A percentile compares a stretch with the other conserved stretches of the same genome.
These are phyloP conservation scores for Loxodonta africana DNA, from an alignment of 2,113 vertebrate genomes.

Conservation along the genomic window DNA sequence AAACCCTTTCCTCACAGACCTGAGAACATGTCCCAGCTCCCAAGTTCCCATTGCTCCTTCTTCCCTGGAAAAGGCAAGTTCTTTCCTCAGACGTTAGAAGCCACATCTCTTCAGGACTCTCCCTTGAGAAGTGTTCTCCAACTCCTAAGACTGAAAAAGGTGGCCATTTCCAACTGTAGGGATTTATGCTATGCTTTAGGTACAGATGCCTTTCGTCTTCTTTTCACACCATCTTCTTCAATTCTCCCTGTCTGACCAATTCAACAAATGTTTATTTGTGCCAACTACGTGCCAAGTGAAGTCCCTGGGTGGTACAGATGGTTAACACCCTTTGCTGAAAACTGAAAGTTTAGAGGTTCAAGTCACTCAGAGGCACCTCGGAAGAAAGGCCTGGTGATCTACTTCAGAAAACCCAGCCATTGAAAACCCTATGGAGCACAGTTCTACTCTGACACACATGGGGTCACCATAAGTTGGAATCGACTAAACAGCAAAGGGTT, in stretches of 20 bases:
- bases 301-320: neutral
- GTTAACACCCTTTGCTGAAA: neutral
- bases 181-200: neutral
- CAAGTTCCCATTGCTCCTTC: neutral
- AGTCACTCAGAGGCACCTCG: neutral
- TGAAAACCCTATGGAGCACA: neutral
- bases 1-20: too few relatives aligned
- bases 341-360: neutral
- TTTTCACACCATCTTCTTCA: neutral
- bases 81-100: neutral
- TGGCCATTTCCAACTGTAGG: neutral
- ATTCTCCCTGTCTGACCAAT: accelerated
- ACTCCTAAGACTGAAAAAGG: neutral
- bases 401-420: neutral
- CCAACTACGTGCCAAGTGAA: neutral
- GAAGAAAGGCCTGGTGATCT: neutral
- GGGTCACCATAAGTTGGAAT: neutral
- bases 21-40: neutral
- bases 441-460: neutral
- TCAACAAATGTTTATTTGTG: neutral
- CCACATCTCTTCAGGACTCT: neutral
- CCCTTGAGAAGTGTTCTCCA: neutral
- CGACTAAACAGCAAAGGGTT: neutral
- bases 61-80: neutral
- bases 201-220: too few relatives aligned